Evolutionary conservation across 1,140 invertebrate species (phyloP).

Genomic region (Pseudoatta argentina): DNA sequence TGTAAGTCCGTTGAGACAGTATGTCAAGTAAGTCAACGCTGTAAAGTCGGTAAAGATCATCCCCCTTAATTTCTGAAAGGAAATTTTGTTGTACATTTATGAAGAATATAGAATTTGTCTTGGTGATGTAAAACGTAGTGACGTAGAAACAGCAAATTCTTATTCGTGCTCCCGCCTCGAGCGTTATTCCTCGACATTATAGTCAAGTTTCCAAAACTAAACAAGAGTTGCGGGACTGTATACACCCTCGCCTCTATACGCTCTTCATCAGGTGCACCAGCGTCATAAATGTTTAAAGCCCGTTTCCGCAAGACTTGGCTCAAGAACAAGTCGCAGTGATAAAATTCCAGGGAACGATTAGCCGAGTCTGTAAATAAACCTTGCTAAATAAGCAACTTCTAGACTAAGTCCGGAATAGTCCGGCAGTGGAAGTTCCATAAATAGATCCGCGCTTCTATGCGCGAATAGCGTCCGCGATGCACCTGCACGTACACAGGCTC

Average conservation of each 20-base stretch:
- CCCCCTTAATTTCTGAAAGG: not conserved
- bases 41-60: not conserved
- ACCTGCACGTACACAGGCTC: conserved; percentile 23
- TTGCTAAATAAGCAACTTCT: conserved; percentile 37
- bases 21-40: not conserved
- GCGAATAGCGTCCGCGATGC: conserved; percentile 25
- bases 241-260: conserved; percentile 15
- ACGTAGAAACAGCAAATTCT: conserved; percentile 5
- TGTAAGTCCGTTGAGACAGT: conserved; percentile 12
- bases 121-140: not conserved
- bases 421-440: conserved; percentile 27
- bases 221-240: conserved; percentile 31
- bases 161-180: not conserved
- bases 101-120: not conserved
- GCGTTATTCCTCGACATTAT: conserved; percentile 26
- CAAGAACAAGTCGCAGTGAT: conserved; percentile 43
- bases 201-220: conserved; percentile 45
- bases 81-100: not conserved
- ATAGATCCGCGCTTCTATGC: conserved; percentile 20
- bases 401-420: conserved; percentile 32
- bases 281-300: conserved; percentile 53
- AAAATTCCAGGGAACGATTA: conserved; percentile 59
- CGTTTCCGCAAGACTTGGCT: conserved; percentile 56
- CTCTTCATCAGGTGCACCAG: conserved; percentile 45
- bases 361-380: conserved; percentile 36